phyloP scores from a whole-genome alignment of 1,140 invertebrate genomes.

The Theocolax elegans region DNA sequence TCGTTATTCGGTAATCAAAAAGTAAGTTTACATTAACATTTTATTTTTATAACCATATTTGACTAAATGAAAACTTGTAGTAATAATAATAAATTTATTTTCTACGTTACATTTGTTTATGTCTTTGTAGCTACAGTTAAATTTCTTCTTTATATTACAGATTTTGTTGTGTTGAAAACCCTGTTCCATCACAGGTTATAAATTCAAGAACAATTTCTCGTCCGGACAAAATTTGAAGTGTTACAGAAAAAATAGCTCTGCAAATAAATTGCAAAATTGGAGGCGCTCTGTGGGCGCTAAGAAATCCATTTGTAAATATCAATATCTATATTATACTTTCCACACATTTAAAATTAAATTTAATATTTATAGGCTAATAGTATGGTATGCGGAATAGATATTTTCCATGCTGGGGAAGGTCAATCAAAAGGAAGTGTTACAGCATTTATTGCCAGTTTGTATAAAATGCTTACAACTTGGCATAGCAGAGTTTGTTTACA shows the following conservation, averaged over 20 bases:
- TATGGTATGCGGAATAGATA: slow-evolving; percentile 95
- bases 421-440: slow-evolving; percentile 68
- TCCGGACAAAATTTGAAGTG: slow-evolving; percentile 77
- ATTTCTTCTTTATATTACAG: slow-evolving; percentile 40
- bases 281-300: slow-evolving; percentile 88
- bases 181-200: slow-evolving; percentile 85
- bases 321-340: slow-evolving; percentile 6
- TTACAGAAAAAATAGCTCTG: slow-evolving; percentile 91
- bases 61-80: no score
- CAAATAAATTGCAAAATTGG: slow-evolving; percentile 98
- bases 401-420: slow-evolving; percentile 78
- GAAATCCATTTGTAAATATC: slow-evolving; percentile 81
- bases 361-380: slow-evolving; percentile 63
- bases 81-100: no score
- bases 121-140: no score
- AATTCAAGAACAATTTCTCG: slow-evolving; percentile 77
- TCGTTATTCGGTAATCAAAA: no score
- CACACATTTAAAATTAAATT: no score
- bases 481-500: slow-evolving; percentile 80
- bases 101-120: no score
- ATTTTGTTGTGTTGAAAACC: slow-evolving; percentile 83
- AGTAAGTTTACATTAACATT: no score
- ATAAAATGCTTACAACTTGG: slow-evolving; percentile 81
- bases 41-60: no score
- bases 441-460: slow-evolving; percentile 86